Conservation (phyloP, 2,888 invertebrate genomes). For the Xestobium rufovillosum region DNA sequence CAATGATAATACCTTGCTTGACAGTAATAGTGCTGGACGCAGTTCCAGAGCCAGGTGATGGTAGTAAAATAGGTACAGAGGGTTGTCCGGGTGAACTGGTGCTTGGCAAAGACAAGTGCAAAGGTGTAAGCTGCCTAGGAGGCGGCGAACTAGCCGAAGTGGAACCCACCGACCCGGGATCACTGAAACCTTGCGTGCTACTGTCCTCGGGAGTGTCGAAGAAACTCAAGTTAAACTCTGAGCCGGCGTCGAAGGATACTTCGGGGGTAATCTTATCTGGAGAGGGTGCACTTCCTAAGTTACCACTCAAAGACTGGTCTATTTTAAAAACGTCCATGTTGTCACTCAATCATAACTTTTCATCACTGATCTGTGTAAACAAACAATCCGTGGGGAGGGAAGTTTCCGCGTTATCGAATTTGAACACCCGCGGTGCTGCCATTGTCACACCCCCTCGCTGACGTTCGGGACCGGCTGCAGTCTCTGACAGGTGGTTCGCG, state of each 20-base stretch:
- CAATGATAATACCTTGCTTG: slow-evolving; percentile 43
- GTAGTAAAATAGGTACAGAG: slow-evolving; percentile 29
- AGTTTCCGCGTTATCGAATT: slow-evolving; percentile 18
- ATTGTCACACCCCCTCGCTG: slow-evolving; percentile 19
- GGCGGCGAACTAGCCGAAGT: slow-evolving; percentile 44
- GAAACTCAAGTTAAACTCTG: slow-evolving; percentile 74
- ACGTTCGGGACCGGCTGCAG: slow-evolving; percentile 17
- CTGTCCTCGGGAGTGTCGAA: slow-evolving; percentile 65
- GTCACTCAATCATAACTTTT: slow-evolving; percentile 19
- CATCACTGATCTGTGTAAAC: no score
- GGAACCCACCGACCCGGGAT: slow-evolving; percentile 58
- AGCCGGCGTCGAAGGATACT: slow-evolving; percentile 66
- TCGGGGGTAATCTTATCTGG: slow-evolving; percentile 55
- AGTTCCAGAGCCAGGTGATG: slow-evolving; percentile 33
- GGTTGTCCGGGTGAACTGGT: slow-evolving; percentile 32
- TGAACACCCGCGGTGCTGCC: slow-evolving; percentile 22
- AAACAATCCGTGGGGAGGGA: no score
- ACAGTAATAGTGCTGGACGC: slow-evolving; percentile 31
- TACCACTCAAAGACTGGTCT: slow-evolving; percentile 58
- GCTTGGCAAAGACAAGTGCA: slow-evolving; percentile 32
- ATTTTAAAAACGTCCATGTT: slow-evolving; percentile 67
- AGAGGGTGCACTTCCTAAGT: slow-evolving; percentile 53
- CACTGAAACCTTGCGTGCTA: slow-evolving; percentile 60
- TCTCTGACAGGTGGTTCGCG: slow-evolving; percentile 28
- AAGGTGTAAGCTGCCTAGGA: slow-evolving; percentile 34